Evolutionary conservation across 1,140 invertebrate species (phyloP).

Genomic region (Caenorhabditis inopinata): DNA sequence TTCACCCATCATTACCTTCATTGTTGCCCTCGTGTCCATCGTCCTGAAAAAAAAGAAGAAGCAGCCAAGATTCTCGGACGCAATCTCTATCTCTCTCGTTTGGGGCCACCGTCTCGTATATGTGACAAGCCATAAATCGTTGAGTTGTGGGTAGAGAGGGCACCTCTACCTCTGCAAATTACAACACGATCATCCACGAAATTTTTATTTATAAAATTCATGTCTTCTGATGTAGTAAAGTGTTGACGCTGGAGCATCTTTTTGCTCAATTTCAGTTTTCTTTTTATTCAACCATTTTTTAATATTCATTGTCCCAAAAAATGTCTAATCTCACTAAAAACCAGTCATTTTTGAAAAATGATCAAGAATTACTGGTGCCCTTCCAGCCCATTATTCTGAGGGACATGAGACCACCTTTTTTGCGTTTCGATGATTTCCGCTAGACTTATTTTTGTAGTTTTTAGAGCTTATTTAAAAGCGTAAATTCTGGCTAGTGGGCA

Average conservation of each 20-base stretch:
- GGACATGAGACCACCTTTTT: too few relatives aligned
- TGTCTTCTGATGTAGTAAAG: background rate
- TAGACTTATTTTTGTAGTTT: too few relatives aligned
- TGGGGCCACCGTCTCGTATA: background rate
- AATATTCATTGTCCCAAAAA: too few relatives aligned
- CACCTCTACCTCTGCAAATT: slow-evolving; percentile 17
- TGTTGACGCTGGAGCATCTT: too few relatives aligned
- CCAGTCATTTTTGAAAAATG: too few relatives aligned
- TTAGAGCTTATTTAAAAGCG: too few relatives aligned
- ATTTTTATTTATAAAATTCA: background rate
- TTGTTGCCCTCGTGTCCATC: slow-evolving; percentile 3
- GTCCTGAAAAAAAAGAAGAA: background rate
- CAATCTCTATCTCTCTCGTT: slow-evolving; percentile 1
- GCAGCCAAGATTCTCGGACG: slow-evolving; percentile 4
- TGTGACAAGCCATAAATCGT: slow-evolving; percentile 29
- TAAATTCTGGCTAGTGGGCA: too few relatives aligned
- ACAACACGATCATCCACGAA: background rate
- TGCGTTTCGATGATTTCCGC: too few relatives aligned
- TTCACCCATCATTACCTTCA: slow-evolving; percentile 30
- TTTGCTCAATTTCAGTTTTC: background rate
- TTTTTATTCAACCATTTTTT: background rate
- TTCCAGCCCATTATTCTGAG: too few relatives aligned
- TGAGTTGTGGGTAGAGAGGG: slow-evolving; percentile 19
- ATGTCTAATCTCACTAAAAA: too few relatives aligned
- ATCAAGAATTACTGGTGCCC: too few relatives aligned